Base-by-base conservation (phyloP, 2,888 invertebrate species). In the Chaetoderma sp. region DNA sequence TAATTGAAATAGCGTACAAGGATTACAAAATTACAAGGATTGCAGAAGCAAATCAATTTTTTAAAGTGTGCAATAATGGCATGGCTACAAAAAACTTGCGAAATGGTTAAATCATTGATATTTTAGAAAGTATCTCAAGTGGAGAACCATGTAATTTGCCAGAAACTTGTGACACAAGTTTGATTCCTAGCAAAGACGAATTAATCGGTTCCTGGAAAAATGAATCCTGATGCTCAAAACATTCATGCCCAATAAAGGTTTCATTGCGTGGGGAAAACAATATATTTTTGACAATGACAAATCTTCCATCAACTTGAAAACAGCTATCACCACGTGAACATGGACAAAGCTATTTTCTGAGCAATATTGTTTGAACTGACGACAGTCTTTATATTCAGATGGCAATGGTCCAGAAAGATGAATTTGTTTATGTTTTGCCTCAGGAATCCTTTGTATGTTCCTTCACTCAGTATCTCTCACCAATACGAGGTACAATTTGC, bases 401-500 rank as follows among this genome's bases (percentile, higher is more conserved):
- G 36, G 55, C 13, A 55, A 8, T 4, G 55, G 55, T 4, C 55
- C 55, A 55, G 32, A 33, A 18, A 33, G 21, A 55, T 55, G 55
- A 27, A 6, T 8, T 33, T 55, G 5, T 33, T 33, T 55, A 23
- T 55, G 55, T 18, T 18, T 10, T 23, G 16, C 5, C 16, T 10
- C n/a, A 32, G 18, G 30, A 4, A 55, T 30, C 4, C 21, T 16
- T 32, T n/a, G 4, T 10, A 13, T 16, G 21, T 30, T 21, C 21
- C 18, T n/a, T 55, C 23, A 33, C 10, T 4, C 36, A 13, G 6
- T 30, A 5, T 52, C 18, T 63, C 32, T 63, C 63, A 23, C 33
- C 28, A 30, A 60, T 1, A 13, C 63, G 13, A 27, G 49, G 18
- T 10, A 63, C 39, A 36, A 63, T 36, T 5, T 63, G 63, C 49